A percentile compares a stretch with the other conserved stretches of the same genome.
phyloP scores from a whole-genome alignment of 2,113 vertebrate genomes.

The Kryptolebias marmoratus region DNA sequence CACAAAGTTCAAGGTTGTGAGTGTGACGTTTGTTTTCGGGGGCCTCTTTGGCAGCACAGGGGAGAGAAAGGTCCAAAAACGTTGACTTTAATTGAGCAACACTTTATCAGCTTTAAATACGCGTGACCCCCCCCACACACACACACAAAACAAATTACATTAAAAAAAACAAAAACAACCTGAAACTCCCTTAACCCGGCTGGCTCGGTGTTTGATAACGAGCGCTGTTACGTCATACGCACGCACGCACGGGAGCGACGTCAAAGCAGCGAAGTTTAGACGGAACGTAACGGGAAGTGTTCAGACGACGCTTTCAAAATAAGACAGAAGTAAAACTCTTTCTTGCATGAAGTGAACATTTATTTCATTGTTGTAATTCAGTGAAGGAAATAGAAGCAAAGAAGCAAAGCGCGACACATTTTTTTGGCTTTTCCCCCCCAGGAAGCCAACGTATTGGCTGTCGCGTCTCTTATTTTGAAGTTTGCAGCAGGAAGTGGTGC shows the following conservation, averaged over 20 bases:
- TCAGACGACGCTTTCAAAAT: slow-evolving; percentile 18
- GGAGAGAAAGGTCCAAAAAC: no score
- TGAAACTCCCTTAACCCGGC: neutral
- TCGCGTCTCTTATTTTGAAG: slow-evolving; percentile 30
- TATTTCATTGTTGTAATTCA: no score
- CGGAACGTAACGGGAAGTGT: fast-evolving
- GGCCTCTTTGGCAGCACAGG: neutral
- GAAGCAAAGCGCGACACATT: no score
- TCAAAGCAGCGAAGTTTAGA: fast-evolving
- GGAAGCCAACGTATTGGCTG: no score
- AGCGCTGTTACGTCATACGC: neutral
- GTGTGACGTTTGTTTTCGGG: neutral
- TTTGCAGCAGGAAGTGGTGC: neutral
- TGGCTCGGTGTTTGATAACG: neutral
- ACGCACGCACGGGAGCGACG: neutral
- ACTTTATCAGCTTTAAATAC: neutral
- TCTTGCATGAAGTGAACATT: neutral
- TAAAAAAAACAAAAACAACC: neutral
- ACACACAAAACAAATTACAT: neutral
- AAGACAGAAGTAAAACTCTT: neutral
- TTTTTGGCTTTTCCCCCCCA: no score
- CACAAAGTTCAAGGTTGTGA: slow-evolving; percentile 21
- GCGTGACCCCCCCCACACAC: no score
- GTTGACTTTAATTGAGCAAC: slow-evolving; percentile 11
- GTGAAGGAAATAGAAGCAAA: no score